These are phyloP conservation scores for Ophion costatus DNA, from an alignment of 2,888 invertebrate genomes.

Conservation along the genomic window DNA sequence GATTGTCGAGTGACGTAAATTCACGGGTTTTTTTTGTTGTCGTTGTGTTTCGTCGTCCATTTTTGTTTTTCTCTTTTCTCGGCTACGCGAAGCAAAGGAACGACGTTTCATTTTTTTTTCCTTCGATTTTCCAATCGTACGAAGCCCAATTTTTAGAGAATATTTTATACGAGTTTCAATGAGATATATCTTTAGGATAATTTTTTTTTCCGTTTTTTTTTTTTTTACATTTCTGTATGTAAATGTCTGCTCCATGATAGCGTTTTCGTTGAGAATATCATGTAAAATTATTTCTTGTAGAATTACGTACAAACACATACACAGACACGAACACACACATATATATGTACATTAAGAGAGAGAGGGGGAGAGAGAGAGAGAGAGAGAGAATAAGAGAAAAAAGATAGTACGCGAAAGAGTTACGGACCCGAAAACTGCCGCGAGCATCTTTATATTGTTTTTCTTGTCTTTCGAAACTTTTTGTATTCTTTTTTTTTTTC, in stretches of 20 bases:
- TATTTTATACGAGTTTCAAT: slow-evolving; percentile 78
- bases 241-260: slow-evolving; percentile 82
- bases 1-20: slow-evolving; percentile 9
- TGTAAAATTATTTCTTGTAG: slow-evolving; percentile 81
- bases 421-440: slow-evolving; percentile 72
- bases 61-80: no score
- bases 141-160: slow-evolving; percentile 65
- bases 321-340: slow-evolving; percentile 47
- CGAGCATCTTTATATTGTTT: slow-evolving; percentile 60
- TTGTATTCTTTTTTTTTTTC: slow-evolving; percentile 30
- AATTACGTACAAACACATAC: slow-evolving; percentile 48
- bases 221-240: slow-evolving; percentile 82
- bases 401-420: slow-evolving; percentile 70
- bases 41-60: background rate
- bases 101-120: slow-evolving; percentile 73
- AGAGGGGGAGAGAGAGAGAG: slow-evolving; percentile 24
- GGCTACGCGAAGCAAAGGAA: slow-evolving; percentile 10
- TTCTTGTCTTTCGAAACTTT: slow-evolving; percentile 37
- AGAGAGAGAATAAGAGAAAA: slow-evolving; percentile 11
- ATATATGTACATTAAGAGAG: slow-evolving; percentile 41
- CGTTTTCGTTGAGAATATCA: slow-evolving; percentile 82
- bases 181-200: slow-evolving; percentile 78
- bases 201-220: slow-evolving; percentile 80
- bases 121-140: slow-evolving; percentile 68
- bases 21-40: background rate